Conservation (phyloP, 2,888 invertebrate species). For the Gasteruption jaculator region DNA sequence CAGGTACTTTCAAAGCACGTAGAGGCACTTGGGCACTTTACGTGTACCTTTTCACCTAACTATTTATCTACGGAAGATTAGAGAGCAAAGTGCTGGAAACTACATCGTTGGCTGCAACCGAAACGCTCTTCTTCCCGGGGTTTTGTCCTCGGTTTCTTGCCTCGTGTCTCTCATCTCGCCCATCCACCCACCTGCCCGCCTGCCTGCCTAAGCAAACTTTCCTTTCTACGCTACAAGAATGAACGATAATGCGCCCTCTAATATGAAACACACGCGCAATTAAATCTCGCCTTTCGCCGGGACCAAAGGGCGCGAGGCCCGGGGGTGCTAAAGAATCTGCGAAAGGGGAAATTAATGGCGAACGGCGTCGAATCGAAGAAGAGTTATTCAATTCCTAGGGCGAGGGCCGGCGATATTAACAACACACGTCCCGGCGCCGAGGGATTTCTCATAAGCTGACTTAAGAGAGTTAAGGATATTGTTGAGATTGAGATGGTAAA, state of each 20-base stretch:
- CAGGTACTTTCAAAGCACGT: too few species aligned
- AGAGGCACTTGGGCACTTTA: too few species aligned
- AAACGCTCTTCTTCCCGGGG: conserved; percentile 12
- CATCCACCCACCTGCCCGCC: conserved; percentile 6
- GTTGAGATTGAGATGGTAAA: conserved; percentile 25
- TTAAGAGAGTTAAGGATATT: conserved; percentile 33
- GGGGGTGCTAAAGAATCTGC: conserved; percentile 10
- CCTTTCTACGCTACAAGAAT: conserved; percentile 43
- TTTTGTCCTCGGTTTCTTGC: neutral
- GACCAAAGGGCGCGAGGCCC: conserved; percentile 8
- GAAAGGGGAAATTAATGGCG: conserved; percentile 6
- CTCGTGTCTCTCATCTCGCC: too few species aligned
- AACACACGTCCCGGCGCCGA: conserved; percentile 36
- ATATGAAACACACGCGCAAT: conserved; percentile 43
- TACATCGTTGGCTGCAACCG: conserved; percentile 24
- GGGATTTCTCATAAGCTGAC: conserved; percentile 47
- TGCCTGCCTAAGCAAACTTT: conserved; percentile 41
- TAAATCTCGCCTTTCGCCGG: conserved; percentile 30
- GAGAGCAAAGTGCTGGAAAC: conserved; percentile 37
- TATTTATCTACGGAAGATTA: conserved; percentile 32
- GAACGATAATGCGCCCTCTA: conserved; percentile 43
- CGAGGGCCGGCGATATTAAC: conserved; percentile 37
- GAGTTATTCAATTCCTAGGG: conserved; percentile 33
- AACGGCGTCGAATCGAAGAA: conserved; percentile 14
- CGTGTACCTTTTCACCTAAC: too few species aligned